Evolutionary conservation across 2,888 invertebrate species (phyloP).

Genomic region (Leptopilina myrica): DNA sequence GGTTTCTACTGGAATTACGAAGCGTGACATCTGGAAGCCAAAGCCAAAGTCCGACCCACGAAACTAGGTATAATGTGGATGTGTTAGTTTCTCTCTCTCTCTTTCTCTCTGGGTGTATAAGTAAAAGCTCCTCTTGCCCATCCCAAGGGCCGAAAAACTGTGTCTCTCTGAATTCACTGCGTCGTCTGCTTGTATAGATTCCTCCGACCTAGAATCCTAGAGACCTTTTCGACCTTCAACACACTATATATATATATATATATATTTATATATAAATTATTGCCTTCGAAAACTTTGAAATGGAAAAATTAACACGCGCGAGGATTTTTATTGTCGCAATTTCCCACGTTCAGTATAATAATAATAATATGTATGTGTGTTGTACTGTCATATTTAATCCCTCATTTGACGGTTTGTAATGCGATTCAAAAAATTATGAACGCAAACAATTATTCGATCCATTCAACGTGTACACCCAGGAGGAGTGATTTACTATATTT

Average conservation of each 20-base stretch:
- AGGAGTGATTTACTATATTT: too few relatives aligned
- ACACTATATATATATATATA: too few relatives aligned
- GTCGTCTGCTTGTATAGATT: too few relatives aligned
- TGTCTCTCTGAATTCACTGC: too few relatives aligned
- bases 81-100: too few relatives aligned
- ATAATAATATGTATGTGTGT: too few relatives aligned
- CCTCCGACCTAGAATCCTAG: slow-evolving; percentile 11
- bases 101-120: too few relatives aligned
- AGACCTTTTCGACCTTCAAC: slow-evolving; percentile 2
- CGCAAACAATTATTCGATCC: too few relatives aligned
- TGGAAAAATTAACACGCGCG: slow-evolving; percentile 47
- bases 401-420: neutral
- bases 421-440: too few relatives aligned
- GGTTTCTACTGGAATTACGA: slow-evolving; percentile 54
- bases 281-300: slow-evolving; percentile 36
- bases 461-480: too few relatives aligned
- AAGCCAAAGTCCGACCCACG: slow-evolving; percentile 37
- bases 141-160: slow-evolving; percentile 3
- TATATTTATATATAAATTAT: too few relatives aligned
- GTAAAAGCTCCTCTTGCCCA: neutral
- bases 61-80: neutral
- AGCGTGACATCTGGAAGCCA: slow-evolving; percentile 55
- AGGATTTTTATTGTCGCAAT: slow-evolving; percentile 56
- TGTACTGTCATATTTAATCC: neutral
- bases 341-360: slow-evolving; percentile 12